Conservation (phyloP, 2,888 invertebrate genomes). For the Sipha maydis region DNA sequence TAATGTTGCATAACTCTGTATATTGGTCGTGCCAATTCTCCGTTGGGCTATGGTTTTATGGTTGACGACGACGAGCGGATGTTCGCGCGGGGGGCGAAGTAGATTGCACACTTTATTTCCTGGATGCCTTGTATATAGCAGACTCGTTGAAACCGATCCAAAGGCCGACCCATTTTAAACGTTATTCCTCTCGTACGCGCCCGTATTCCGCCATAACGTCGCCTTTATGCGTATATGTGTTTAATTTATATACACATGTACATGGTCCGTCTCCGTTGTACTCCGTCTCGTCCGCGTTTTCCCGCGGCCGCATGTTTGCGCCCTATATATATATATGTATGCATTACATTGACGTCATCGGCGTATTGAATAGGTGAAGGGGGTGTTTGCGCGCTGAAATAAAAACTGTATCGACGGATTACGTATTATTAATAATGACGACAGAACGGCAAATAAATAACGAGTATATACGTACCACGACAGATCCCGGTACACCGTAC, state of each 20-base stretch:
- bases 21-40: constrained; percentile 22
- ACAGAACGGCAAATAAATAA: background rate
- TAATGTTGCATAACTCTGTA: constrained; percentile 26
- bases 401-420: no score
- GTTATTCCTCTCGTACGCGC: constrained; percentile 17
- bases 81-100: background rate
- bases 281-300: background rate
- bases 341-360: no score
- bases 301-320: background rate
- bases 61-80: background rate
- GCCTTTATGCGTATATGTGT: background rate
- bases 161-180: constrained; percentile 51
- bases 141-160: constrained; percentile 58
- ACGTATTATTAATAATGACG: background rate
- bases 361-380: no score
- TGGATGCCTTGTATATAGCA: background rate
- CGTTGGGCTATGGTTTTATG: constrained; percentile 38
- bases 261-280: background rate
- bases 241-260: background rate
- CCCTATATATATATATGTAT: no score
- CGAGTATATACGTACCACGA: background rate
- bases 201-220: constrained; percentile 9
- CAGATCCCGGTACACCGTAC: background rate
- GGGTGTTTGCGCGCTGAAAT: no score
- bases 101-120: background rate